Evolutionary conservation across 2,797 vertebrate species (phyloP).

Genomic region (Mormyrops attenuatus): DNA sequence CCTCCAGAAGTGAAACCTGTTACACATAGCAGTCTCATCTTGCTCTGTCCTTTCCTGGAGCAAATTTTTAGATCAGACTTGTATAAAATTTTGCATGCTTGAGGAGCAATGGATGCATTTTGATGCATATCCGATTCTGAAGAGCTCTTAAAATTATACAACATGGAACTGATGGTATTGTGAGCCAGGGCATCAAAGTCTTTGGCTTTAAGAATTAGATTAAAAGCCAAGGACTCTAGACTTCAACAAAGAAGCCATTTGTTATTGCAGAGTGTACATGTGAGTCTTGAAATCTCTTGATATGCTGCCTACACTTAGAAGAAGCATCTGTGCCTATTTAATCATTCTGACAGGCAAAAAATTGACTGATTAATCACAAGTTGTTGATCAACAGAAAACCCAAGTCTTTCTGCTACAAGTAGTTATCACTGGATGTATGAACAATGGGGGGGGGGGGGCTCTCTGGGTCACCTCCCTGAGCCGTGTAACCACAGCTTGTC

Average conservation of each 20-base stretch:
- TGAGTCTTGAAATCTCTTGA: neutral
- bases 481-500: neutral
- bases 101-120: neutral
- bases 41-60: constrained; percentile 5
- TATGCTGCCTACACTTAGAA: neutral
- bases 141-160: neutral
- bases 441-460: neutral
- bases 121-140: neutral
- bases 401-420: neutral
- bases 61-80: neutral
- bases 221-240: neutral
- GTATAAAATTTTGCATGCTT: neutral
- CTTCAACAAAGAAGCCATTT: neutral
- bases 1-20: constrained; percentile 5
- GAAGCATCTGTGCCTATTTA: neutral
- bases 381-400: neutral
- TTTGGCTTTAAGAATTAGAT: constrained; percentile 3
- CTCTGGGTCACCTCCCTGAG: neutral
- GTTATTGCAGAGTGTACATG: neutral
- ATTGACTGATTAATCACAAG: neutral
- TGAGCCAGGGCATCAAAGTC: neutral
- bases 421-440: neutral
- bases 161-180: neutral
- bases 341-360: neutral
- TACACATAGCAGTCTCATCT: constrained; percentile 16